Percentiles rank a stretch among this genome's conserved stretches.
Conservation (phyloP, 2,888 invertebrate species). For the Leucozona laternaria region DNA sequence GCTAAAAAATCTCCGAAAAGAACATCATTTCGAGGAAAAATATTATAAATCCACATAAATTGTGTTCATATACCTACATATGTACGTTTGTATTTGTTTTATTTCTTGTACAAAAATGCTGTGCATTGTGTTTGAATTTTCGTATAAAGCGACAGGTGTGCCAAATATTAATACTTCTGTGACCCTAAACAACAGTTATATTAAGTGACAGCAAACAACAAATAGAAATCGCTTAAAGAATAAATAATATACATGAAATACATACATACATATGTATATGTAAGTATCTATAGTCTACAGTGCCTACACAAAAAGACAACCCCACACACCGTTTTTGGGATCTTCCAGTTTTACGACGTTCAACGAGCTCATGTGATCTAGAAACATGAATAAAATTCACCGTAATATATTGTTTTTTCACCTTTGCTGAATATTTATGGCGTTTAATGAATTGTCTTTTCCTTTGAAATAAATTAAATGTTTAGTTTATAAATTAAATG, state of each 20-base stretch:
- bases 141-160: conserved; percentile 33
- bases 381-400: conserved; percentile 72
- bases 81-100: neutral
- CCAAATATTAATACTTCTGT: conserved; percentile 43
- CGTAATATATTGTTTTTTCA: conserved; percentile 65
- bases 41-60: no score
- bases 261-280: neutral
- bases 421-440: conserved; percentile 68
- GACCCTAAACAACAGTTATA: conserved; percentile 19
- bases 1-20: no score
- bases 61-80: no score
- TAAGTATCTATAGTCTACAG: no score
- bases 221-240: conserved; percentile 1
- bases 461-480: conserved; percentile 61
- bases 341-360: conserved; percentile 28
- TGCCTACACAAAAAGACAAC: conserved; percentile 18
- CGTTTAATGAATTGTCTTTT: conserved; percentile 67
- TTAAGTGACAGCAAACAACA: conserved; percentile 12
- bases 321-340: conserved; percentile 60
- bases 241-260: conserved; percentile 18
- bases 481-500: neutral
- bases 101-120: conserved; percentile 30
- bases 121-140: conserved; percentile 26
- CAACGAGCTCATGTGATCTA: conserved; percentile 63
- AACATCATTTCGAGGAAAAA: no score